Evolutionary conservation across 2,888 invertebrate genomes (phyloP), one percentile per base, ranked within the genome.

Genomic region (Dusona sp.): DNA sequence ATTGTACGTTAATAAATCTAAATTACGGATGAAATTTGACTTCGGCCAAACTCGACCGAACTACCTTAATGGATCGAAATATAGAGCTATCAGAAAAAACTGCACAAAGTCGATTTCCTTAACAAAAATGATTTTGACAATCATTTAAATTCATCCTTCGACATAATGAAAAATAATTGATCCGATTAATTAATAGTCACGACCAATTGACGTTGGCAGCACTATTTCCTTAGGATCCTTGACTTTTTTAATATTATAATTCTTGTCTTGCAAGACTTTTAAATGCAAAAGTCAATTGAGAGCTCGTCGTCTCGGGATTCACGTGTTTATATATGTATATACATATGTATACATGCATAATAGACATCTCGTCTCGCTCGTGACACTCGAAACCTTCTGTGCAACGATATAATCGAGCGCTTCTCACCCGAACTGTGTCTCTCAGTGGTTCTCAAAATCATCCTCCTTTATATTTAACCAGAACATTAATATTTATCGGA

Each of bases 391-490:
- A 84, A 84, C 84, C 79, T 79, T 70, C 57, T 75, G 84, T 84
- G 75, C 90, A 88, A 89, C 88, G 86, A 90, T 88, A 90, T 89
- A 89, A 90, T 90, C 88, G 89, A 90, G 90, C 51, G 89, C 86
- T 88, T 87, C 87, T 88, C 65, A 79, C 70, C 22, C 86, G 87
- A 88, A 78, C 79, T 75, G 84, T 64, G 75, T 42, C n/a, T 61
- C 33, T 74, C 79, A 84, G 84, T 84, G 83, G 74, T 84, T 67
- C 84, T 84, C 84, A 67, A 22, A 67, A 72, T 2, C 33, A 9
- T 61, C 29, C 61, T 16, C 2, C 16, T 29, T 6, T 16, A 61
- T 16, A 16, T 61, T 61, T 29, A 29, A 61, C 29, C 0, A 61
- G 16, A 29, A 29, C 13, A 61, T 61, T 16, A 29, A 61, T 61